Evolutionary conservation across 2,888 invertebrate species (phyloP).

Genomic region (Noctua janthe): DNA sequence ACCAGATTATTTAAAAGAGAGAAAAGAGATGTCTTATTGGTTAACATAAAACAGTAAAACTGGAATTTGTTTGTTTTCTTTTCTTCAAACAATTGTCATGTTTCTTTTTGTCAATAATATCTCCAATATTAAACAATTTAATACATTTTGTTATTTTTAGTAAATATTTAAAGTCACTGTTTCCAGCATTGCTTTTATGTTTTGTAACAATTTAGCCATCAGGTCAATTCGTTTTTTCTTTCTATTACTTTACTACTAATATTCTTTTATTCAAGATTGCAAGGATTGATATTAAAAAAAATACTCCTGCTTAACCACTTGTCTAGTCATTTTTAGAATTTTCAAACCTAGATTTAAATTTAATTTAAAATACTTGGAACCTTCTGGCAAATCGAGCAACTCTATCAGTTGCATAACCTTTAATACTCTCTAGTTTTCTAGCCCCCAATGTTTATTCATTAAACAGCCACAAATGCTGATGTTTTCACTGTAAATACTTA

Average conservation of each 20-base stretch:
- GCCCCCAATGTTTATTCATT: slow-evolving; percentile 66
- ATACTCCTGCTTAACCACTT: neutral
- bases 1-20: no score
- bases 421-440: slow-evolving; percentile 38
- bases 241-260: no score
- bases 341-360: no score
- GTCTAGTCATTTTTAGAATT: neutral
- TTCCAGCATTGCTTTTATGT: neutral
- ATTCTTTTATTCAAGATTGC: neutral
- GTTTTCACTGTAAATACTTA: slow-evolving; percentile 77
- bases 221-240: neutral
- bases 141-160: neutral
- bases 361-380: neutral
- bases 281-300: neutral
- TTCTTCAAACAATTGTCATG: neutral
- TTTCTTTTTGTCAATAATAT: neutral
- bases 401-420: slow-evolving; percentile 32
- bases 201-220: neutral
- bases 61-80: neutral
- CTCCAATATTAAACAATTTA: neutral
- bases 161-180: neutral
- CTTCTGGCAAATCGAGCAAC: neutral
- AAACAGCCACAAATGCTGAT: slow-evolving; percentile 64
- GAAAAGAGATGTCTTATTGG: slow-evolving; percentile 8
- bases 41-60: neutral